phyloP scores from a whole-genome alignment of 2,888 invertebrate genomes.

The Acronicta alni region DNA sequence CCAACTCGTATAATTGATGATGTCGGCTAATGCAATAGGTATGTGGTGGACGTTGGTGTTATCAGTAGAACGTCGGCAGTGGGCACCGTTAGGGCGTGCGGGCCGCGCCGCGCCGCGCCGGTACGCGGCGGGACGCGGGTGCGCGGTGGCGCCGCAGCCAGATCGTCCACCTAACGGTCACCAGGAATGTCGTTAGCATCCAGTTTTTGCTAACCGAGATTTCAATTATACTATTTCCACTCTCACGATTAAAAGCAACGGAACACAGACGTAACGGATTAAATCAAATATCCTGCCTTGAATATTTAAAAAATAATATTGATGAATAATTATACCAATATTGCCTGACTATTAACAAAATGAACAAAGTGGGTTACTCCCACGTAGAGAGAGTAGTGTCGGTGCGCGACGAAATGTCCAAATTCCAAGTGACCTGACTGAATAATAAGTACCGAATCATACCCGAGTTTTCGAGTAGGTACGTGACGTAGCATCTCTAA shows the following conservation, averaged over 20 bases:
- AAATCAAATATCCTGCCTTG: conserved; percentile 48
- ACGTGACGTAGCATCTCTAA: conserved; percentile 75
- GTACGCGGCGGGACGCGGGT: conserved; percentile 60
- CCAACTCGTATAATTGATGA: conserved; percentile 62
- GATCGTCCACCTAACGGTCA: conserved; percentile 82
- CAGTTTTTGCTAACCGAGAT: conserved; percentile 77
- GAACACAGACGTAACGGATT: conserved; percentile 64
- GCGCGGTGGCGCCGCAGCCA: conserved; percentile 64
- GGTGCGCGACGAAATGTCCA: conserved; percentile 60
- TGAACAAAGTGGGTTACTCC: conserved; percentile 63
- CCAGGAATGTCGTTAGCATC: conserved; percentile 82
- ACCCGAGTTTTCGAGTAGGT: conserved; percentile 63
- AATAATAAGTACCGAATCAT: conserved; percentile 70
- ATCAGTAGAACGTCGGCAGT: conserved; percentile 56
- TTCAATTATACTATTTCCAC: conserved; percentile 74
- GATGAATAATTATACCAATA: conserved; percentile 41
- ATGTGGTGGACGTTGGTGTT: too few species aligned
- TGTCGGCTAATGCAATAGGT: conserved; percentile 60
- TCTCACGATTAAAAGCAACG: conserved; percentile 70
- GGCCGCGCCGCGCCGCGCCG: conserved; percentile 59
- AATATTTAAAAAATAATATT: conserved; percentile 44
- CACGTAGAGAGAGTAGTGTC: conserved; percentile 60
- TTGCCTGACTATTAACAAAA: conserved; percentile 48
- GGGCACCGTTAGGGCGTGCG: conserved; percentile 69
- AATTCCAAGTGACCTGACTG: conserved; percentile 68